Evolutionary conservation across 2,797 vertebrate species (phyloP).

Genomic region (Crenichthys baileyi): DNA sequence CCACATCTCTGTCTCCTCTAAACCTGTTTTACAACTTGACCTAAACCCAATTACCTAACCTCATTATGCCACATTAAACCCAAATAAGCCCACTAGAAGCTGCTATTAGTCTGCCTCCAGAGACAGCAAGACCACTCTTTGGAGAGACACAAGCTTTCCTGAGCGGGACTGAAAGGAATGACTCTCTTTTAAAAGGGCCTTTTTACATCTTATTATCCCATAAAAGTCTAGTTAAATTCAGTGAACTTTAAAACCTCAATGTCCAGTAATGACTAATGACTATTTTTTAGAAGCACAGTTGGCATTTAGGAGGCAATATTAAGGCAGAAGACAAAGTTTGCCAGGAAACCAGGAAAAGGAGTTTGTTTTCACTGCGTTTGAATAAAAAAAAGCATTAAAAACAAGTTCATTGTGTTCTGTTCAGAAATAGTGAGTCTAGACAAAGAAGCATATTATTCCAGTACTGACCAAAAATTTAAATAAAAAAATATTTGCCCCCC

Average conservation of each 20-base stretch:
- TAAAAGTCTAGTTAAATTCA: slow-evolving; percentile 83
- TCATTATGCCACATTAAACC: slow-evolving; percentile 86
- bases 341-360: slow-evolving; percentile 28
- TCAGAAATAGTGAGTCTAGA: not conserved
- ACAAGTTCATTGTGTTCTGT: not conserved
- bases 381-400: slow-evolving; percentile 27
- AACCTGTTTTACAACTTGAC: slow-evolving; percentile 85
- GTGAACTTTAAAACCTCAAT: slow-evolving; percentile 81
- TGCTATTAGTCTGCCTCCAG: slow-evolving; percentile 78
- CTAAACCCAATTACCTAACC: slow-evolving; percentile 84
- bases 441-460: not conserved
- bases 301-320: slow-evolving; percentile 59
- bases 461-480: not conserved
- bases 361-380: slow-evolving; percentile 7
- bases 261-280: slow-evolving; percentile 70
- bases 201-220: slow-evolving; percentile 81
- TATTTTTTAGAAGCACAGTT: slow-evolving; percentile 62
- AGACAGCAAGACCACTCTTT: slow-evolving; percentile 75
- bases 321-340: slow-evolving; percentile 52
- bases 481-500: not conserved
- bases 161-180: slow-evolving; percentile 74
- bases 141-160: slow-evolving; percentile 69
- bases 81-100: slow-evolving; percentile 81
- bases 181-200: slow-evolving; percentile 73
- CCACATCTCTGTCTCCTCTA: slow-evolving; percentile 75